Evolutionary conservation across 2,888 invertebrate genomes (phyloP), one percentile per base, ranked within the genome.

Genomic region (Hedychridium roseum): DNA sequence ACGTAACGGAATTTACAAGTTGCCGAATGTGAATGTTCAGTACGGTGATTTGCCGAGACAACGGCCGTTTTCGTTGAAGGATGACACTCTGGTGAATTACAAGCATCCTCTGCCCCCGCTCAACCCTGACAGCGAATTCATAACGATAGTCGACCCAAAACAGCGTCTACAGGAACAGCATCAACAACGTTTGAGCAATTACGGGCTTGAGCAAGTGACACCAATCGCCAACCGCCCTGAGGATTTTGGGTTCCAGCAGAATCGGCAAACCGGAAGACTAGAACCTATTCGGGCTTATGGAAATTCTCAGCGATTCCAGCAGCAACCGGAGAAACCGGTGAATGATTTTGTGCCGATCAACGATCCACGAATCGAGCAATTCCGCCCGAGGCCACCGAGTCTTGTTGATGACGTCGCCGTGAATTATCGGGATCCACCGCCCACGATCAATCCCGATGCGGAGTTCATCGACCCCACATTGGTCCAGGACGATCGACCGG

Each of bases 81-180:
- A 84, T 53, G 91, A 90, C 65, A 88, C 87, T 1, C 76, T 86
- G 6, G 87, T 91, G 0, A 92, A 92, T 79, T 88, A 88, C 66
- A 83, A 86, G 32, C 82, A 82, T 34, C 89, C 89, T 2, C 76
- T 86, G 37, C 89, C 89, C 0, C 80, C 84, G 1, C 80, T 88
- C 41, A 87, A 91, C 71, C 88, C 87, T 0, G 85, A 89, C 56
- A 87, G 87, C 62, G 89, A 89, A 70, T 83, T 80, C 54, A 80
- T 84, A 17, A 75, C 79, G 7, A 83, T 82, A 51, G 79, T 78
- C 12, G 80, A 81, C 59, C 70, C 67, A 11, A 54, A 53, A 36
- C 64, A 53, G 39, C 48, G 67, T 70, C 41, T 21, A 11, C 42
- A 43, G 11, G 34, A 37, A 17, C 12, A 78, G 54, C 50, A 73